Evolutionary conservation across 2,797 vertebrate genomes (phyloP).

Genomic region (Chaetophractus vellerosus): DNA sequence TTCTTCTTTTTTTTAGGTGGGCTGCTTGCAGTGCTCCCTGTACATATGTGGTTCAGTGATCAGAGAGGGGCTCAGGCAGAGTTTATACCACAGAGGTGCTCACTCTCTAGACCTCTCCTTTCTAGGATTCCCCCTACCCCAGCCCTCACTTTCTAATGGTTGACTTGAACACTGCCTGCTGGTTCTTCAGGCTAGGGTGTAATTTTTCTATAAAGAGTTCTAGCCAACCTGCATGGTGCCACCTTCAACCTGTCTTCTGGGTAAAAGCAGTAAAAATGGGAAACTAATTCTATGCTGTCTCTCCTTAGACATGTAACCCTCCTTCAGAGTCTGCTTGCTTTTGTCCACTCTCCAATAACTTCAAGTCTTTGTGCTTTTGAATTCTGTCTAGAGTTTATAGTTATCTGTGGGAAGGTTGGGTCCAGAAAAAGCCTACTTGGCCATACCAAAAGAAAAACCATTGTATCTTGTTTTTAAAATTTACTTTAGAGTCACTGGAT

Average conservation of each 20-base stretch:
- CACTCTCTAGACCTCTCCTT: not conserved
- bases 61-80: not conserved
- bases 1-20: not conserved
- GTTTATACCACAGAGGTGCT: not conserved
- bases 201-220: not conserved
- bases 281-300: conserved; percentile 23
- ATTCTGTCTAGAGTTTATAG: not conserved
- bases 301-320: not conserved
- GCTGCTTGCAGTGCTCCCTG: not conserved
- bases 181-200: not conserved
- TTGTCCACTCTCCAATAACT: not conserved
- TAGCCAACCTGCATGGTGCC: not conserved
- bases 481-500: not conserved
- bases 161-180: not conserved
- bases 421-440: not conserved
- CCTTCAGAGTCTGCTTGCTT: not conserved
- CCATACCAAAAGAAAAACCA: conserved; percentile 38
- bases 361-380: not conserved
- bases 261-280: conserved; percentile 12
- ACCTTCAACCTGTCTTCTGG: not conserved
- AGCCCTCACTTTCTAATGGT: not conserved
- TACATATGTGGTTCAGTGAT: not conserved
- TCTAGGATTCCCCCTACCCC: not conserved
- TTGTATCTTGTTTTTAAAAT: not conserved
- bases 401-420: not conserved